Evolutionary conservation across 2,888 invertebrate genomes (phyloP).

Genomic region (Onchidella celtica): DNA sequence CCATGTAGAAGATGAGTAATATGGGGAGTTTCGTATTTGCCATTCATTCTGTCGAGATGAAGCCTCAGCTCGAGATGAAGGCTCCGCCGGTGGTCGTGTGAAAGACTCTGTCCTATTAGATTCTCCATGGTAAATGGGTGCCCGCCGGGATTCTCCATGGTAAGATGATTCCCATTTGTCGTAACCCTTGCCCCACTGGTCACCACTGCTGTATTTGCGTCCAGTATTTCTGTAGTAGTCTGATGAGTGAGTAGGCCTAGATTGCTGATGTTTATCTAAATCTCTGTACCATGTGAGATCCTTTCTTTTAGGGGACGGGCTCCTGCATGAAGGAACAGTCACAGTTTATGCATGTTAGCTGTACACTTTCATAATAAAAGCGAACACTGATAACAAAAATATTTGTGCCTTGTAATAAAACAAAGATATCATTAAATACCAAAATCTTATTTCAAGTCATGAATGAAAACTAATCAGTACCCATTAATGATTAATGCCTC

Average conservation of each 20-base stretch:
- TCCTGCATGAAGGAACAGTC: too few species aligned
- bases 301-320: not conserved
- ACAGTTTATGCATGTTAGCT: too few species aligned
- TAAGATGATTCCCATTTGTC: not conserved
- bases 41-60: not conserved
- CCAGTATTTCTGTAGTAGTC: not conserved
- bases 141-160: conserved; percentile 32
- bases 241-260: too few species aligned
- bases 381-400: too few species aligned
- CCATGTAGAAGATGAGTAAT: not conserved
- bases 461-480: too few species aligned
- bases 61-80: too few species aligned
- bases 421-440: too few species aligned
- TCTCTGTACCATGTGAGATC: not conserved
- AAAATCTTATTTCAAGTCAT: too few species aligned
- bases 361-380: too few species aligned
- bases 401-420: too few species aligned
- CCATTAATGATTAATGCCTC: too few species aligned
- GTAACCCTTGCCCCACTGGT: not conserved
- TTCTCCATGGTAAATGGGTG: conserved; percentile 7
- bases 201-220: not conserved
- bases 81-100: not conserved
- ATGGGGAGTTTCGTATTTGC: not conserved
- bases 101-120: conserved; percentile 5
- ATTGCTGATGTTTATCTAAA: not conserved